These are phyloP conservation scores for Sitta carolinensis DNA, from an alignment of 2,797 vertebrate species.

Conservation along the genomic window DNA sequence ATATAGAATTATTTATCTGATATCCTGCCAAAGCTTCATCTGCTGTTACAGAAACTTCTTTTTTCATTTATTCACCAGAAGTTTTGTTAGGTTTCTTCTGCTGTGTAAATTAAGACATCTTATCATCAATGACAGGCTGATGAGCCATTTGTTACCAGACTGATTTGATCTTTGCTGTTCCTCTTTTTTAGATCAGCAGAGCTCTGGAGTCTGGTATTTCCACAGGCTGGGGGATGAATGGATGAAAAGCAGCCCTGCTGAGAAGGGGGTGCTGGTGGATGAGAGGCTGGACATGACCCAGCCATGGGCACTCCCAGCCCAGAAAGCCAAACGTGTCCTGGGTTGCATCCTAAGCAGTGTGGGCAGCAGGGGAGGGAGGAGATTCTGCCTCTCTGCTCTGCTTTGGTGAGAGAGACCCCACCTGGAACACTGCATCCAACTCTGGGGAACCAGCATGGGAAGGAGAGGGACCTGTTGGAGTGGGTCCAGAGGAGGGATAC, in stretches of 20 bases:
- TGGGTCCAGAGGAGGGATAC: neutral
- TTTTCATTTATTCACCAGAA: neutral
- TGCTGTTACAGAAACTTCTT: neutral
- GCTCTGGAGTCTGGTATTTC: neutral
- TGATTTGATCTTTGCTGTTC: neutral
- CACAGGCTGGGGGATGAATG: neutral
- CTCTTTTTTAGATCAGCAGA: neutral
- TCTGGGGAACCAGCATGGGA: neutral
- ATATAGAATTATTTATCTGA: neutral
- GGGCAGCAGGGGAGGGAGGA: neutral
- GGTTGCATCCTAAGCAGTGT: rapidly evolving
- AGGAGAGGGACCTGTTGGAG: neutral
- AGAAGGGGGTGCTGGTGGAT: neutral
- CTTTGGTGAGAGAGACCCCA: neutral
- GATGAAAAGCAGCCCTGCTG: neutral
- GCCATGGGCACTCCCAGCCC: rapidly evolving
- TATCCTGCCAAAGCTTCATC: neutral
- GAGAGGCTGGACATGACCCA: neutral
- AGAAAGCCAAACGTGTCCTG: rapidly evolving
- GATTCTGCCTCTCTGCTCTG: neutral
- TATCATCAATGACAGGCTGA: neutral
- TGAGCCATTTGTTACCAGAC: neutral
- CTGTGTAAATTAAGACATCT: neutral
- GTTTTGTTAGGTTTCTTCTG: neutral
- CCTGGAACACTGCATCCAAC: rapidly evolving